These are phyloP conservation scores for Cebidichthys violaceus DNA, from an alignment of 2,113 vertebrate genomes.

Conservation along the genomic window DNA sequence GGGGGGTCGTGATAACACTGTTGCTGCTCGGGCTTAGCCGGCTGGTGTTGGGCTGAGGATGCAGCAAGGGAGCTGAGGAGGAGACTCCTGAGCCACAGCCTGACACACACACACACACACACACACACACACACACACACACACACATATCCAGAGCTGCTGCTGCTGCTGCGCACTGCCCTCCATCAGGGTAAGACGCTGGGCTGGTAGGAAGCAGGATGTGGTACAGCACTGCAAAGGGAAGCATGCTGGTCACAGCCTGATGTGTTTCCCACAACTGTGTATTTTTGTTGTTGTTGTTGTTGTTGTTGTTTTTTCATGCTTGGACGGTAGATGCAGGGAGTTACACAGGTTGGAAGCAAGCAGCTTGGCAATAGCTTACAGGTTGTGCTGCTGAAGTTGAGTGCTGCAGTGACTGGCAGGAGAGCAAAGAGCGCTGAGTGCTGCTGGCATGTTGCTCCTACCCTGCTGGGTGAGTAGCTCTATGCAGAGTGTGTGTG, in stretches of 20 bases:
- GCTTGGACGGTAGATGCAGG: constrained; percentile 34
- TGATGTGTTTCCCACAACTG: constrained; percentile 41
- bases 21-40: constrained; percentile 52
- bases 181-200: constrained; percentile 71
- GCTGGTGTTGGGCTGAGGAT: constrained; percentile 64
- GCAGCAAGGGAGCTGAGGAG: constrained; percentile 76
- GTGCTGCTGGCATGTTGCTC: constrained; percentile 73
- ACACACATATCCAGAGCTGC: constrained; percentile 64
- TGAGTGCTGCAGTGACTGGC: constrained; percentile 72
- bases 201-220: constrained; percentile 61
- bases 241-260: constrained; percentile 51
- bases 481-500: constrained; percentile 65
- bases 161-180: constrained; percentile 75
- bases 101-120: constrained; percentile 1
- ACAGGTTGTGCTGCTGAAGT: constrained; percentile 76
- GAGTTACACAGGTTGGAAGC: constrained; percentile 42
- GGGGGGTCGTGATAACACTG: background rate
- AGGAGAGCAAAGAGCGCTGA: constrained; percentile 55
- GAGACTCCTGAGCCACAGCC: constrained; percentile 64
- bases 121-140: constrained; percentile 1
- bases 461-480: constrained; percentile 79
- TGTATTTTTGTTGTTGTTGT: background rate
- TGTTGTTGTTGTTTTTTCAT: background rate
- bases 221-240: constrained; percentile 52
- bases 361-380: constrained; percentile 55